A percentile compares a stretch with the other conserved stretches of the same genome.
Evolutionary conservation across 1,140 invertebrate genomes (phyloP).

Genomic region (Macrostomum lignano): DNA sequence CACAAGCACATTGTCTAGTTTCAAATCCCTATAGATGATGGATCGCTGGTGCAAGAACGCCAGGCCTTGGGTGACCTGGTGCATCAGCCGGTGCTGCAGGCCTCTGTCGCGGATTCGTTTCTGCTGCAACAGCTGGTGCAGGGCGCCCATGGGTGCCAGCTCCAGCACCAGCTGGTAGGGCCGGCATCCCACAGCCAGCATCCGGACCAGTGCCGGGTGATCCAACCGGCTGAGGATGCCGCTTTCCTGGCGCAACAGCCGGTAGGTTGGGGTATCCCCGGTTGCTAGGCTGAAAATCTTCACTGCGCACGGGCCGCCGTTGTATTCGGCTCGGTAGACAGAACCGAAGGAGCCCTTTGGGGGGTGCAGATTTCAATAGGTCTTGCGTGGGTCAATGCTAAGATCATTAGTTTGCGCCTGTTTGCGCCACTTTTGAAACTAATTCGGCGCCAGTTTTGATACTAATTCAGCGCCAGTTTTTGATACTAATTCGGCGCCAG

Average conservation of each 20-base stretch:
- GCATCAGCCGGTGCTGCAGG: conserved; percentile 15
- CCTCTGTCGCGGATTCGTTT: conserved; percentile 8
- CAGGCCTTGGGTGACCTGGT: conserved; percentile 18
- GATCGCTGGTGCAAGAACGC: conserved; percentile 15
- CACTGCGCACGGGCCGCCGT: conserved; percentile 10
- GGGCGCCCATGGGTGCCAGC: conserved; percentile 14
- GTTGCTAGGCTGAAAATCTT: conserved; percentile 12
- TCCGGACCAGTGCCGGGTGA: conserved; percentile 16
- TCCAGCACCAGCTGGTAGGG: conserved; percentile 15
- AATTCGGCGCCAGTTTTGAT: too few relatives aligned
- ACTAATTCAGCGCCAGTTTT: too few relatives aligned
- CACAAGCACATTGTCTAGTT: conserved; percentile 20
- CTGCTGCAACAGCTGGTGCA: conserved; percentile 11
- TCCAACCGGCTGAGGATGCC: conserved; percentile 14
- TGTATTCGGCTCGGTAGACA: conserved; percentile 16
- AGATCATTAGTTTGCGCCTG: too few relatives aligned
- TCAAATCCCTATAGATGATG: conserved; percentile 20
- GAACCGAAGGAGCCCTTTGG: too few relatives aligned
- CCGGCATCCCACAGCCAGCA: conserved; percentile 13
- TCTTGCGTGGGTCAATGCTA: too few relatives aligned
- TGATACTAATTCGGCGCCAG: too few relatives aligned
- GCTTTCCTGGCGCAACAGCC: conserved; percentile 19
- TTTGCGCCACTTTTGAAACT: too few relatives aligned
- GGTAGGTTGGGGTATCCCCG: conserved; percentile 14
- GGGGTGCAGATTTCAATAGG: too few relatives aligned